Evolutionary conservation across 2,888 invertebrate genomes (phyloP).

Genomic region (Hypolimnas misippus): DNA sequence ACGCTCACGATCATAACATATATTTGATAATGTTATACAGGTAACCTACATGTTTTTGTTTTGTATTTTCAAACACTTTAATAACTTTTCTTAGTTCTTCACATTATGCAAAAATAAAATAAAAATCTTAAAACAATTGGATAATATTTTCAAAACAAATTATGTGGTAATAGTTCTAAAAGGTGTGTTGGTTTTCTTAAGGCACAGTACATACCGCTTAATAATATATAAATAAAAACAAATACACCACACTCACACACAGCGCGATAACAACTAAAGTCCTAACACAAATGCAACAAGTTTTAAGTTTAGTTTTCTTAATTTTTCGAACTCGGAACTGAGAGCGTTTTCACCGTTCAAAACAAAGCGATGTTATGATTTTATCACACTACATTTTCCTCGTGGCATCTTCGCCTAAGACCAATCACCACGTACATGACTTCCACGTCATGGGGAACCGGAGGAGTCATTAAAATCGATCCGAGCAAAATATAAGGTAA

Average conservation of each 20-base stretch:
- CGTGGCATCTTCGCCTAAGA: neutral
- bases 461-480: conserved; percentile 21
- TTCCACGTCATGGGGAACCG: conserved; percentile 39
- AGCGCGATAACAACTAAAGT: neutral
- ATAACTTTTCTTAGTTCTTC: no score
- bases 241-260: neutral
- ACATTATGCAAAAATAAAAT: conserved; percentile 7
- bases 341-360: neutral
- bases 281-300: neutral
- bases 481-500: conserved; percentile 22
- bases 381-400: conserved; percentile 13
- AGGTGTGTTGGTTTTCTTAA: neutral
- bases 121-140: no score
- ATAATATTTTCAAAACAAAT: no score
- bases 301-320: neutral
- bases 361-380: conserved; percentile 19
- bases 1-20: no score
- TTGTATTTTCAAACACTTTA: conserved; percentile 1
- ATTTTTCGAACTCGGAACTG: neutral
- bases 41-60: conserved; percentile 3
- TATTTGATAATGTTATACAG: no score
- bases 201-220: neutral
- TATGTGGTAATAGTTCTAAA: neutral
- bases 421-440: neutral
- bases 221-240: no score